Percentiles rank a stretch among this genome's conserved stretches.
phyloP scores from a whole-genome alignment of 2,113 vertebrate genomes.

The Pithys albifrons region DNA sequence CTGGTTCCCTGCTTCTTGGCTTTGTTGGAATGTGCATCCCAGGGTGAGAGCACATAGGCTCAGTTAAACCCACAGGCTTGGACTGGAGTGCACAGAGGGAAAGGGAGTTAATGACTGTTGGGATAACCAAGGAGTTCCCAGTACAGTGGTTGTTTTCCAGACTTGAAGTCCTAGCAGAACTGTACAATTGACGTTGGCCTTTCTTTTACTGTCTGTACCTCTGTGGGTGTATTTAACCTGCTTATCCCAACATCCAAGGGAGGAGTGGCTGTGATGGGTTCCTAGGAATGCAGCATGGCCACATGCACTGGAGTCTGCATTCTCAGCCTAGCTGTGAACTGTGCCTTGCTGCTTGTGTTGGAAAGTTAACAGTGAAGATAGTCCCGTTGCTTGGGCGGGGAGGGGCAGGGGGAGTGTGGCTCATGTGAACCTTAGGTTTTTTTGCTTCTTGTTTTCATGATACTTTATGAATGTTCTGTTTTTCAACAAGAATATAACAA shows the following conservation, averaged over 20 bases:
- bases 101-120: neutral
- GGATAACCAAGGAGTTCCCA: neutral
- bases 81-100: neutral
- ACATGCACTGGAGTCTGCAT: neutral
- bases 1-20: slow-evolving; percentile 51
- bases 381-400: neutral
- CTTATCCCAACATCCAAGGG: neutral
- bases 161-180: slow-evolving; percentile 16
- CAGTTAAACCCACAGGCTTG: slow-evolving; percentile 56
- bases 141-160: neutral
- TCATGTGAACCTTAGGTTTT: neutral
- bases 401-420: neutral
- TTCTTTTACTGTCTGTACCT: slow-evolving; percentile 1
- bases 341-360: slow-evolving; percentile 45
- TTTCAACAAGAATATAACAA: slow-evolving; percentile 36
- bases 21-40: slow-evolving; percentile 50
- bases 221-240: neutral
- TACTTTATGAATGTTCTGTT: slow-evolving; percentile 52
- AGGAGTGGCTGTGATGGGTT: slow-evolving; percentile 4
- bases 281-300: slow-evolving; percentile 11
- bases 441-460: slow-evolving; percentile 25
- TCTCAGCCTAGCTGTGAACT: slow-evolving; percentile 32
- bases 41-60: slow-evolving; percentile 58
- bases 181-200: neutral
- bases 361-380: slow-evolving; percentile 8